Evolutionary conservation across 2,888 invertebrate genomes (phyloP), one percentile per base, ranked within the genome.

Genomic region (Fabriciana adippe): DNA sequence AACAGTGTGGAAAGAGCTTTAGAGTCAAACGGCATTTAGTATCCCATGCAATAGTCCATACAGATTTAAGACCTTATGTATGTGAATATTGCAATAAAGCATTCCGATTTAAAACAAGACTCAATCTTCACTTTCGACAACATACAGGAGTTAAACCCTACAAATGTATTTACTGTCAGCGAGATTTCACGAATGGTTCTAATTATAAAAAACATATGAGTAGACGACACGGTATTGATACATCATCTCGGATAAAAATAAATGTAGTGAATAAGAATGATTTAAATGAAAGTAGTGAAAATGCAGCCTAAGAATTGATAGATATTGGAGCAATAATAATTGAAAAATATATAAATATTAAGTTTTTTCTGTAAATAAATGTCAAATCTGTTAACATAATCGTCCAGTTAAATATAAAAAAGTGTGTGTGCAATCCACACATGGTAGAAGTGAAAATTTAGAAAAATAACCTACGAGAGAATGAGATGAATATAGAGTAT

Each of bases 151-250:
- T 88, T 0, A 92, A 91, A 50, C 93, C 93, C 0, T 92, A 92
- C 47, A 84, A 80, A 16, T 92, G 93, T 81, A 67, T 85, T 0
- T 86, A 85, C 21, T 93, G 93, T 71, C 85, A 87, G 68, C 70
- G 92, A 16, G 90, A 90, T 70, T 93, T 92, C 18, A 92, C 92
- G 0, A 92, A 92, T n/a, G 92, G 92, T 0, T 92, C 92, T 0
- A 92, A 92, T 77, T 89, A 79, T 73, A 92, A 93, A 50, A 92
- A 92, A 64, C 92, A 92, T 80, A 92, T 92, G 92, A 90, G 85
- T 59, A 74, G 92, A 1, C 80, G 91, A 48, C 92, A 92, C 63
- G 87, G 88, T 69, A 85, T 92, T 68, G 92, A 93, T 70, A 91
- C 90, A 0, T 89, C 90, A 0, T 88, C 90, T 0, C 82, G 78